Evolutionary conservation across 2,113 vertebrate species (phyloP).

Genomic region (Anarhynchus alexandrinus): DNA sequence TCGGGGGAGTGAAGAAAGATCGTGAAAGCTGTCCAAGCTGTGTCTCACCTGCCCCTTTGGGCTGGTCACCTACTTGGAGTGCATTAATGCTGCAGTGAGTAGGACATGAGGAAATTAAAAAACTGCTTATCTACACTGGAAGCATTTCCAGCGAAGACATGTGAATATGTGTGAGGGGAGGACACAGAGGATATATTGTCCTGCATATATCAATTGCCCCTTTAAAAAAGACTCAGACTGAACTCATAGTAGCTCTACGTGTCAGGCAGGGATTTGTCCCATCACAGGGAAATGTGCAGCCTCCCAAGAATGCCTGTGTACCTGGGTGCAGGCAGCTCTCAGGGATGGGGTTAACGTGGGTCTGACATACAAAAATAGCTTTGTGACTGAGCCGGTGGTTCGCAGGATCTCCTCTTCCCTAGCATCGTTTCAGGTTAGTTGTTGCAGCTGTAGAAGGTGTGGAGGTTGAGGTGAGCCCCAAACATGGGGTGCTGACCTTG

Average conservation of each 20-base stretch:
- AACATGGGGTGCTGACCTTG: neutral
- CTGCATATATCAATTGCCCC: neutral
- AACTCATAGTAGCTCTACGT: rapidly evolving
- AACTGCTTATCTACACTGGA: neutral
- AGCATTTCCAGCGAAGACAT: neutral
- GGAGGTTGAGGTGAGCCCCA: neutral
- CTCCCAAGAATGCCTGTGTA: rapidly evolving
- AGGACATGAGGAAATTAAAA: neutral
- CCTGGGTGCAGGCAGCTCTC: neutral
- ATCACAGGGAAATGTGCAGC: neutral
- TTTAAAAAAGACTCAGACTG: neutral
- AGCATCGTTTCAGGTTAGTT: neutral
- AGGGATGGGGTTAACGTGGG: neutral
- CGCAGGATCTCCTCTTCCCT: neutral
- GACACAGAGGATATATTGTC: neutral
- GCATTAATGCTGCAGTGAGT: neutral
- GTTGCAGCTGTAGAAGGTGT: neutral
- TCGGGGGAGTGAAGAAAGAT: neutral
- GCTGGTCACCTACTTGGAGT: neutral
- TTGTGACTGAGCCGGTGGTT: neutral
- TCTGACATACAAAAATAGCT: neutral
- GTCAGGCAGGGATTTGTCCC: neutral
- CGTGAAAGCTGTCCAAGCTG: neutral
- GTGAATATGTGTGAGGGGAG: neutral
- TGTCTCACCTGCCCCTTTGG: neutral